A percentile compares a stretch with the other conserved stretches of the same genome.
phyloP scores from a whole-genome alignment of 2,797 vertebrate genomes.

The Platalea minor region DNA sequence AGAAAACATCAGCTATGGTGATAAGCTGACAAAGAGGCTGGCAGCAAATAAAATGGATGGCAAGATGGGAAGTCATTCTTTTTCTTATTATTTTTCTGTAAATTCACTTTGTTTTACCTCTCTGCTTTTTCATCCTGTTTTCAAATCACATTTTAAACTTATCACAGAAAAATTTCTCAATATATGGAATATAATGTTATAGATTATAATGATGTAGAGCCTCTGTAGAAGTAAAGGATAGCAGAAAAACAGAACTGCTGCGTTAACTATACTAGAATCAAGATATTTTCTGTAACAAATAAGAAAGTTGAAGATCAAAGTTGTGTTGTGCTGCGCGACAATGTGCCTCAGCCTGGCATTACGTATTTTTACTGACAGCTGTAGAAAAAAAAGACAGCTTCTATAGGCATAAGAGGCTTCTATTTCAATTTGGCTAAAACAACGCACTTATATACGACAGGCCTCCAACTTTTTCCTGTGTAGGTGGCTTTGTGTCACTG shows the following conservation, averaged over 20 bases:
- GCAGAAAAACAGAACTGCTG: not conserved
- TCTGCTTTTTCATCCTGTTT: not conserved
- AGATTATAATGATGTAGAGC: not conserved
- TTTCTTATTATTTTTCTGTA: not conserved
- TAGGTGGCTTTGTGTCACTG: not conserved
- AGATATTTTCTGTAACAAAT: not conserved
- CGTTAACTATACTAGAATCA: not conserved
- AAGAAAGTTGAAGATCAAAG: not conserved
- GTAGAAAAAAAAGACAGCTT: not conserved
- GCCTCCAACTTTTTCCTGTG: not conserved
- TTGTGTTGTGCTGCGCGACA: not conserved
- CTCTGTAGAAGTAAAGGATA: not conserved
- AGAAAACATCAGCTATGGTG: not conserved
- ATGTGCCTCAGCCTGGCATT: not conserved
- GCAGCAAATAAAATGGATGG: not conserved
- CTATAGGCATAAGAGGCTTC: not conserved
- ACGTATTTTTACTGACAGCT: not conserved
- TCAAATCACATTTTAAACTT: not conserved
- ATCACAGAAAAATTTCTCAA: not conserved
- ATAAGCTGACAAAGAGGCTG: not conserved
- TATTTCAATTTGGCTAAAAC: not conserved
- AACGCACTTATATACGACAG: fast-evolving
- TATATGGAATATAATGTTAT: not conserved
- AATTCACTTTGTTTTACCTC: not conserved
- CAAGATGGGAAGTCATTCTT: not conserved